phyloP scores from a whole-genome alignment of 2,888 invertebrate species.

The Sympetrum striolatum region DNA sequence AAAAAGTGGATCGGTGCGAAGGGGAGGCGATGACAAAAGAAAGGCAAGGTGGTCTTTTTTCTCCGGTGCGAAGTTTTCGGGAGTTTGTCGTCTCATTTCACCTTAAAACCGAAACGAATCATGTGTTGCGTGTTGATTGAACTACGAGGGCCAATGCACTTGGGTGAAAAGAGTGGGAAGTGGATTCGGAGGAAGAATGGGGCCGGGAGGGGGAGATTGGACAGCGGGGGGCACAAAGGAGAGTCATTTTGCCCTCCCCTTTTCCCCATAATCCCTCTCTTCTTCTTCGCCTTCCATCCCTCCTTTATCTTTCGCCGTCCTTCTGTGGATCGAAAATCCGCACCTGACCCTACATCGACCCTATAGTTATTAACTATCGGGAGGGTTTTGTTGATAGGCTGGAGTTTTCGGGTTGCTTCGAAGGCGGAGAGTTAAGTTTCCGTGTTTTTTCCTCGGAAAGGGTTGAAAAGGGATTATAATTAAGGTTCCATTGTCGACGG shows the following conservation, averaged over 20 bases:
- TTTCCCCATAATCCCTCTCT: not conserved
- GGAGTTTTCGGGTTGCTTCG: not conserved
- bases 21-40: constrained; percentile 2
- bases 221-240: constrained; percentile 40
- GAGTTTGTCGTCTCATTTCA: not conserved
- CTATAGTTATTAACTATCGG: not conserved
- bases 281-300: not conserved
- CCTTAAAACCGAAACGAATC: constrained; percentile 45
- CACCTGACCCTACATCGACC: not conserved
- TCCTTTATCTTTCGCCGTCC: not conserved
- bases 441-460: not conserved
- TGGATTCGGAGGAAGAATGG: not conserved
- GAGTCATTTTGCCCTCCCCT: not conserved
- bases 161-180: constrained; percentile 16
- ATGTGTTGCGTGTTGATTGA: constrained; percentile 44
- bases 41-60: not conserved
- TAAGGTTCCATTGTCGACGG: too few species aligned
- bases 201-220: not conserved
- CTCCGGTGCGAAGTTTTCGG: constrained; percentile 17
- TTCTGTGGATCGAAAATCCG: not conserved
- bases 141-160: constrained; percentile 44
- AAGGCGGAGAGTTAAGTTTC: not conserved
- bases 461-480: not conserved
- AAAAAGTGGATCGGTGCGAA: not conserved
- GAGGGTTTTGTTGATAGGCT: not conserved